Evolutionary conservation across 2,113 vertebrate genomes (phyloP).

Genomic region (Polypterus bichir): DNA sequence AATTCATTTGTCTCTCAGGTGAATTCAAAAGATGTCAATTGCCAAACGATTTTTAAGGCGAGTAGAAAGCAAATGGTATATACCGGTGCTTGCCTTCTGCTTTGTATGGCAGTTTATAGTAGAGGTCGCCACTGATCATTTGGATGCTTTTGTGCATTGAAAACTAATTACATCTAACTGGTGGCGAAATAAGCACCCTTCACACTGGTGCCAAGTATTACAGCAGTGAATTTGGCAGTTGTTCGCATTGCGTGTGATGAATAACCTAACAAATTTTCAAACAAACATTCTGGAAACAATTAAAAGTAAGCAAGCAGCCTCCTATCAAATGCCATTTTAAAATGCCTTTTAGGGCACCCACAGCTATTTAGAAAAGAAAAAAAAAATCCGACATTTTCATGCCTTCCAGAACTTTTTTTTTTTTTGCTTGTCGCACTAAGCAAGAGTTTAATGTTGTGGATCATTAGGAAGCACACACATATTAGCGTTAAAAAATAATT

Average conservation of each 20-base stretch:
- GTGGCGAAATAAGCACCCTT: conserved; percentile 34
- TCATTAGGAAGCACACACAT: conserved; percentile 42
- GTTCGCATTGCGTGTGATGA: conserved; percentile 49
- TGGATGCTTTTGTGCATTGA: conserved; percentile 25
- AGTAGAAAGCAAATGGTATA: too few relatives aligned
- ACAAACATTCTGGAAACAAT: conserved; percentile 79
- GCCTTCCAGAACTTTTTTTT: conserved; percentile 8
- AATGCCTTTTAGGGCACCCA: conserved; percentile 41
- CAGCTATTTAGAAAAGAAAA: conserved; percentile 23
- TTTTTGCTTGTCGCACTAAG: conserved; percentile 24
- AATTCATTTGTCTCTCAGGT: conserved; percentile 3
- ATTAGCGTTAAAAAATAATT: conserved; percentile 44
- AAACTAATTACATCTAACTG: conserved; percentile 27
- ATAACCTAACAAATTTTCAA: conserved; percentile 67
- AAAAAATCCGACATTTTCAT: conserved; percentile 11
- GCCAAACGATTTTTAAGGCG: too few relatives aligned
- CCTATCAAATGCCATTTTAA: conserved; percentile 43
- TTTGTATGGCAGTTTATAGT: conserved; percentile 1
- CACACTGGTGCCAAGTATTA: conserved; percentile 33
- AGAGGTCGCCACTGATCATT: conserved; percentile 17
- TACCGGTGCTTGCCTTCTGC: too few relatives aligned
- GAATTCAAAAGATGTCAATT: not conserved
- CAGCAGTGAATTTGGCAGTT: conserved; percentile 41
- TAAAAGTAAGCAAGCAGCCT: conserved; percentile 39
- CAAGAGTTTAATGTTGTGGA: conserved; percentile 43